Percentiles rank a stretch among this genome's conserved stretches.
Conservation (phyloP, 1,140 invertebrate genomes). For the Acyrthosiphon pisum region DNA sequence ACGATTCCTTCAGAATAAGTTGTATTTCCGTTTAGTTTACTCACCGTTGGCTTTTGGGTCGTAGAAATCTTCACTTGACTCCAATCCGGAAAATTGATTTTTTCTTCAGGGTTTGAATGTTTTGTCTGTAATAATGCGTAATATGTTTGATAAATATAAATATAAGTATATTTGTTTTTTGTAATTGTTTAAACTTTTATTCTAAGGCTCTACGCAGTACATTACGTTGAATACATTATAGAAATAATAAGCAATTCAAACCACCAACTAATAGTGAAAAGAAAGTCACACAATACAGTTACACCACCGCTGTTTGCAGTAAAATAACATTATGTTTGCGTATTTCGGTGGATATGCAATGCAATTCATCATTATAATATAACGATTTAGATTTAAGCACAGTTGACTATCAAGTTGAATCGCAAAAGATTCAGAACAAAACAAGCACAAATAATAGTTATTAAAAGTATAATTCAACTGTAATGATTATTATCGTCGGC, state of each 20-base stretch:
- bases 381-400: not conserved
- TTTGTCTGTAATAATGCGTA: not conserved
- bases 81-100: slow-evolving; percentile 5
- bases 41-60: slow-evolving; percentile 10
- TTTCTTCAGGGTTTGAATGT: not conserved
- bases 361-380: not conserved
- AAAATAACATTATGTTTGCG: not conserved
- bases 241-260: not conserved
- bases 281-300: not conserved
- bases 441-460: not conserved
- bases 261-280: not conserved
- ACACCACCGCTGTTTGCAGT: not conserved
- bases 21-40: not conserved
- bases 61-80: slow-evolving; percentile 25
- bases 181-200: not conserved
- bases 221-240: not conserved
- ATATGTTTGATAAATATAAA: not conserved
- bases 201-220: too few species aligned
- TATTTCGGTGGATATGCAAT: not conserved
- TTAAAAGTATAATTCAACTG: not conserved
- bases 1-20: not conserved
- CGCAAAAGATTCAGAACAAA: not conserved
- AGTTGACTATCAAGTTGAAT: not conserved
- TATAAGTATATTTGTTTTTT: not conserved
- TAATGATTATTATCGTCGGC: not conserved